These are phyloP conservation scores for Drosophila meridionalis DNA, from an alignment of 2,888 invertebrate species.

Conservation along the genomic window DNA sequence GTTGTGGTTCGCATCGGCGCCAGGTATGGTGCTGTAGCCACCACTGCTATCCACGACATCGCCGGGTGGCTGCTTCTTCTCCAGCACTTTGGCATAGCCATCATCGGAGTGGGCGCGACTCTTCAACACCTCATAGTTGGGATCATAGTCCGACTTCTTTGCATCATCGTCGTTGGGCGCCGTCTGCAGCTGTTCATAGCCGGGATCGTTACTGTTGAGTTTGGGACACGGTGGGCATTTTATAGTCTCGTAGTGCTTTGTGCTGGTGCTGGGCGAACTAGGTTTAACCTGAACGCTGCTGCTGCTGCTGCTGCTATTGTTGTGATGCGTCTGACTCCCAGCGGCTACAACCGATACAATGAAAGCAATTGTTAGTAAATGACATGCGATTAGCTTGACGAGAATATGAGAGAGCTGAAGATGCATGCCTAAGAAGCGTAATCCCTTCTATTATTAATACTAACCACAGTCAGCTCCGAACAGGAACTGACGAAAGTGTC, in stretches of 20 bases:
- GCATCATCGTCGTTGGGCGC: conserved; percentile 61
- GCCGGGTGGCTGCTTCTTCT: conserved; percentile 76
- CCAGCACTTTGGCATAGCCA: conserved; percentile 85
- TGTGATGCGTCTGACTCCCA: conserved; percentile 34
- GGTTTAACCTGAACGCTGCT: conserved; percentile 33
- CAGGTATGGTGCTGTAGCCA: conserved; percentile 83
- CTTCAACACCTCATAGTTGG: conserved; percentile 91
- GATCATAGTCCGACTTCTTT: conserved; percentile 88
- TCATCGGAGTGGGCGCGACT: conserved; percentile 85
- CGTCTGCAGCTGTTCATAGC: conserved; percentile 89
- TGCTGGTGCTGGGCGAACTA: conserved; percentile 51
- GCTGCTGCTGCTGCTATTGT: conserved; percentile 29
- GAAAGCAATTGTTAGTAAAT: conserved; percentile 9
- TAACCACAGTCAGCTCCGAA: conserved; percentile 83
- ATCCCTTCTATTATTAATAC: conserved; percentile 51
- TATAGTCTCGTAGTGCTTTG: conserved; percentile 82
- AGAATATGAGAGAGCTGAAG: neutral
- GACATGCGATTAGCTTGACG: neutral
- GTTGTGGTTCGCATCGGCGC: conserved; percentile 77
- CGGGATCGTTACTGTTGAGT: conserved; percentile 87
- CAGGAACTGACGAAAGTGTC: conserved; percentile 79
- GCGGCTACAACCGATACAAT: conserved; percentile 20
- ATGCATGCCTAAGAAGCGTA: conserved; percentile 10
- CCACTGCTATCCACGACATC: conserved; percentile 74
- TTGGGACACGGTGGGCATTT: conserved; percentile 77